Evolutionary conservation across 2,797 vertebrate genomes (phyloP).

Genomic region (Pangasius krempfi): DNA sequence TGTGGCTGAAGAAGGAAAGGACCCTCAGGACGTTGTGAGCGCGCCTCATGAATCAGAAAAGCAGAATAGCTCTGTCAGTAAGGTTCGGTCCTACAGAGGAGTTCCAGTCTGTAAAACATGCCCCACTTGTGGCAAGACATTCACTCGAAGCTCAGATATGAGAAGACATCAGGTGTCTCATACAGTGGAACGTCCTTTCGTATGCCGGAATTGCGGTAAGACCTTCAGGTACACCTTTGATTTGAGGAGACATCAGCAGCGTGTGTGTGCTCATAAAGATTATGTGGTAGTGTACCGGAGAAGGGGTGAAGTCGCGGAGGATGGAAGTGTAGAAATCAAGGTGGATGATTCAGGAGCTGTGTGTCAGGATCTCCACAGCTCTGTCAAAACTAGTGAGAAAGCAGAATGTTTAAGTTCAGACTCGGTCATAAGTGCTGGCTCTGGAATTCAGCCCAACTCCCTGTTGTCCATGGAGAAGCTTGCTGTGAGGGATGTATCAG

Average conservation of each 20-base stretch:
- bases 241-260: slow-evolving; percentile 50
- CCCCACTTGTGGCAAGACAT: slow-evolving; percentile 49
- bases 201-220: slow-evolving; percentile 42
- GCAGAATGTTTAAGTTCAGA: not conserved
- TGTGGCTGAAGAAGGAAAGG: slow-evolving; percentile 7
- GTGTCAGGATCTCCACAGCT: not conserved
- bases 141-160: slow-evolving; percentile 51
- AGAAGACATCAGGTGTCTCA: slow-evolving; percentile 53
- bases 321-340: not conserved
- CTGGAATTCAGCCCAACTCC: slow-evolving; percentile 3
- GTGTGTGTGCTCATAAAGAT: slow-evolving; percentile 26
- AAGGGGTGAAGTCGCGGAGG: not conserved
- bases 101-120: slow-evolving; percentile 49
- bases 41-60: slow-evolving; percentile 8
- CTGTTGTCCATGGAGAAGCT: not conserved
- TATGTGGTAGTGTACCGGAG: slow-evolving; percentile 25
- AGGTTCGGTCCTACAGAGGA: slow-evolving; percentile 25
- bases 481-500: not conserved
- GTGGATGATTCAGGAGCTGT: not conserved
- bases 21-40: not conserved
- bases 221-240: slow-evolving; percentile 52
- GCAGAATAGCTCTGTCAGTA: not conserved
- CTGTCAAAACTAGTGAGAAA: not conserved
- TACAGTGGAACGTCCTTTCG: slow-evolving; percentile 37
- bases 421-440: not conserved